These are phyloP conservation scores for Epizoanthus rinbou DNA, from an alignment of 92 coral and sea anemone species.

Conservation along the genomic window DNA sequence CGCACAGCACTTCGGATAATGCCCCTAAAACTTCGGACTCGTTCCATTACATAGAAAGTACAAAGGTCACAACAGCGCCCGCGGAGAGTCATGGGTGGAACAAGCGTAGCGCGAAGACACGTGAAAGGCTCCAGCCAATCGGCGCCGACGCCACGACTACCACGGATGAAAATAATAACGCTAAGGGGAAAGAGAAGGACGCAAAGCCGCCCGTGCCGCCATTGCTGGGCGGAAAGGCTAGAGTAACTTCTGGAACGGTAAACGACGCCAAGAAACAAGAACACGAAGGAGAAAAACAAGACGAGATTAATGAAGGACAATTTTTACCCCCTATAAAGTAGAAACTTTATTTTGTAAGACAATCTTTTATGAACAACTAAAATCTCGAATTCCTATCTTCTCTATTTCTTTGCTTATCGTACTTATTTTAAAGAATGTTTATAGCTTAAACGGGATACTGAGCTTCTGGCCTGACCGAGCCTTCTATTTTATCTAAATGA, in stretches of 20 bases:
- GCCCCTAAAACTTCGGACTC: constrained; percentile 50
- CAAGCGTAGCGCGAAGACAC: constrained; percentile 76
- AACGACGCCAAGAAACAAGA: constrained; percentile 30
- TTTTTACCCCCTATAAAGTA: constrained; percentile 42
- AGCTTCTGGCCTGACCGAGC: not conserved
- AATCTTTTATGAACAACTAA: not conserved
- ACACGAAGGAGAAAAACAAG: constrained; percentile 23
- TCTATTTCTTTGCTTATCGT: no score
- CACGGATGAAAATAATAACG: constrained; percentile 9
- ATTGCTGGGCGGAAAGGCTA: constrained; percentile 19
- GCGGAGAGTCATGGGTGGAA: constrained; percentile 56
- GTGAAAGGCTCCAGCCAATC: constrained; percentile 70
- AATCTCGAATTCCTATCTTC: not conserved
- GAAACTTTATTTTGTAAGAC: not conserved
- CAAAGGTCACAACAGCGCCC: constrained; percentile 43
- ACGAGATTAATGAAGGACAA: constrained; percentile 29
- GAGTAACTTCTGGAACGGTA: constrained; percentile 15
- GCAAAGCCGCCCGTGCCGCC: constrained; percentile 19
- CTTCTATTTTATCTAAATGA: not conserved
- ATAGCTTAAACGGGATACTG: no score
- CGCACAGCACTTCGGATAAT: constrained; percentile 53
- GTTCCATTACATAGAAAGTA: constrained; percentile 46
- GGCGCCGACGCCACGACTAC: constrained; percentile 40
- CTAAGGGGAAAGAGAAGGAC: constrained; percentile 35
- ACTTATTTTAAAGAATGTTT: no score